Conservation (phyloP, 2,797 vertebrate species). For the Morelia viridis region DNA sequence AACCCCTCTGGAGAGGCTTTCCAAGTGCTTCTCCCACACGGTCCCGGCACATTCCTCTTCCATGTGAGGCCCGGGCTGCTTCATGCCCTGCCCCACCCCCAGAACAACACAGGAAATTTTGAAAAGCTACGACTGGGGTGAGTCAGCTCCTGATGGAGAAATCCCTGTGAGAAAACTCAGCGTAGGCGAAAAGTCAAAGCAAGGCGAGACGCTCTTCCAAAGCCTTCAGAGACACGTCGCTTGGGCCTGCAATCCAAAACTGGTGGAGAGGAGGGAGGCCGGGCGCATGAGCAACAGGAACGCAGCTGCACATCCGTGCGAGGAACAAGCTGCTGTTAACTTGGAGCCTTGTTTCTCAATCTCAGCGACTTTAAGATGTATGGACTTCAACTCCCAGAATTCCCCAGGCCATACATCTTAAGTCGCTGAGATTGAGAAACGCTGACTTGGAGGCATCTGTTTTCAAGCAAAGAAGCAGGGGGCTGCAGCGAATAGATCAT, state of each 20-base stretch:
- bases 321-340: too few relatives aligned
- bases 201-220: not conserved
- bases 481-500: not conserved
- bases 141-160: not conserved
- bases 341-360: too few relatives aligned
- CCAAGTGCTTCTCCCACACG: not conserved
- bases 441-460: not conserved
- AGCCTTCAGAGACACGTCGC: not conserved
- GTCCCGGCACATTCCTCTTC: conserved; percentile 7
- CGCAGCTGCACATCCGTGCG: too few relatives aligned
- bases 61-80: not conserved
- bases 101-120: conserved; percentile 1
- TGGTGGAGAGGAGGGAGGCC: too few relatives aligned
- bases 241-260: not conserved
- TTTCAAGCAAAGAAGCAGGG: not conserved
- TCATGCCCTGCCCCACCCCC: not conserved
- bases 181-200: fast-evolving
- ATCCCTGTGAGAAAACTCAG: not conserved
- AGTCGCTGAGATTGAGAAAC: too few relatives aligned
- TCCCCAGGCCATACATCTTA: too few relatives aligned
- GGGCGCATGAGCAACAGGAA: too few relatives aligned
- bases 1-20: not conserved
- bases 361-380: too few relatives aligned
- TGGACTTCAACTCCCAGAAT: too few relatives aligned
- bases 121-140: not conserved